Evolutionary conservation across 2,888 invertebrate species (phyloP).

Genomic region (Subacronicta megacephala): DNA sequence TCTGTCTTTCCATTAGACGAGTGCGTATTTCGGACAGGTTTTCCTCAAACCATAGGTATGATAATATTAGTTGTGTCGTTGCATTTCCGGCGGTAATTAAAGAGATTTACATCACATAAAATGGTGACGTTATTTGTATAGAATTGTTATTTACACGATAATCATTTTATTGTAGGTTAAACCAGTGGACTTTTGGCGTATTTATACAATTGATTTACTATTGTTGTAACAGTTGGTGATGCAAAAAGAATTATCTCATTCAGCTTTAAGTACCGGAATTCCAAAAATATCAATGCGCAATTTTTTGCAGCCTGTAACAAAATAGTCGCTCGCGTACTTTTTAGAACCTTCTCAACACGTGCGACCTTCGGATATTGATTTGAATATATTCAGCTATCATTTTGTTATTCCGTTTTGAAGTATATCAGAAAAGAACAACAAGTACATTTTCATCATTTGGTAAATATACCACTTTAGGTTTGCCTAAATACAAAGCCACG

Average conservation of each 20-base stretch:
- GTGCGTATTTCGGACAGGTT: slow-evolving; percentile 34
- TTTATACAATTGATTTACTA: slow-evolving; percentile 3
- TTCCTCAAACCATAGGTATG: slow-evolving; percentile 42
- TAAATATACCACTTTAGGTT: neutral
- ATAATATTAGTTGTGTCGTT: slow-evolving; percentile 34
- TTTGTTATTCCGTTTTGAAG: slow-evolving; percentile 20
- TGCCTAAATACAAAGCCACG: neutral
- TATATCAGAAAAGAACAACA: slow-evolving; percentile 20
- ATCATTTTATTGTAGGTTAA: neutral
- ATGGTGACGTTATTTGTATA: slow-evolving; percentile 6
- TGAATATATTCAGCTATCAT: slow-evolving; percentile 60
- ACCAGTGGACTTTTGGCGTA: slow-evolving; percentile 2
- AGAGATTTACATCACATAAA: slow-evolving; percentile 6
- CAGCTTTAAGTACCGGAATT: slow-evolving; percentile 22
- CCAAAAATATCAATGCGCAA: slow-evolving; percentile 33
- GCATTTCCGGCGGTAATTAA: slow-evolving; percentile 39
- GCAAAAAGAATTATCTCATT: slow-evolving; percentile 34
- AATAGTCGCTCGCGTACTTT: slow-evolving; percentile 28
- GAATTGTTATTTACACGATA: neutral
- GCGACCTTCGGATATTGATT: slow-evolving; percentile 59
- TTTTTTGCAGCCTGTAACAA: slow-evolving; percentile 34
- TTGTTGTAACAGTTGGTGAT: slow-evolving; percentile 18
- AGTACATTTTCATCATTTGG: slow-evolving; percentile 19
- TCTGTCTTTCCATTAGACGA: slow-evolving; percentile 23
- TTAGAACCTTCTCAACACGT: slow-evolving; percentile 51